Evolutionary conservation across 2,113 vertebrate genomes (phyloP).

Genomic region (Macquaria australasica): DNA sequence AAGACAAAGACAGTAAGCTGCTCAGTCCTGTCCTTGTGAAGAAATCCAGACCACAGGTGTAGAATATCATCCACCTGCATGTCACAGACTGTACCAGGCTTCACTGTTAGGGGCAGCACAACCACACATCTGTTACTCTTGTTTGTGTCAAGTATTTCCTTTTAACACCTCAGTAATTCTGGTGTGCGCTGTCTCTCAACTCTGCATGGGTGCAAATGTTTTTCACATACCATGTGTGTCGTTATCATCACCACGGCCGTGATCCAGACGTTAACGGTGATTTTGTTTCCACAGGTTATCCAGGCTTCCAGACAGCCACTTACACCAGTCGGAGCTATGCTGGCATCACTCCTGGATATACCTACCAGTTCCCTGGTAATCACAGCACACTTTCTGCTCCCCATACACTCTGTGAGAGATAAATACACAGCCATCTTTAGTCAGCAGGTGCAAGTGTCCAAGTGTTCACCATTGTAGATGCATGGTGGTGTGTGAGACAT

Average conservation of each 20-base stretch:
- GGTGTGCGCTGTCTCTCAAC: background rate
- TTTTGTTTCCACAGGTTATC: slow-evolving; percentile 88
- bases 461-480: background rate
- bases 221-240: too few species aligned
- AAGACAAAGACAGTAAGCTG: slow-evolving; percentile 46
- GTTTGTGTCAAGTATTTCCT: too few species aligned
- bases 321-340: slow-evolving; percentile 98
- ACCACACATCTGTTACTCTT: background rate
- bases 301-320: slow-evolving; percentile 97
- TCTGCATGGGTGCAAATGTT: too few species aligned
- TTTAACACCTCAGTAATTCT: too few species aligned
- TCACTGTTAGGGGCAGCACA: slow-evolving; percentile 40
- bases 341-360: slow-evolving; percentile 97
- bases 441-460: background rate
- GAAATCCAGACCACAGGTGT: slow-evolving; percentile 59
- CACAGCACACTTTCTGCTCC: slow-evolving; percentile 29
- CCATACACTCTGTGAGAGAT: background rate
- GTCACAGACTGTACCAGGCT: slow-evolving; percentile 13
- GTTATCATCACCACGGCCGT: background rate
- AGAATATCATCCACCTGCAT: slow-evolving; percentile 64
- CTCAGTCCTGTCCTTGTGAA: slow-evolving; percentile 22
- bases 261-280: background rate
- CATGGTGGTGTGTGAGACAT: background rate
- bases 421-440: background rate
- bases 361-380: slow-evolving; percentile 99